A percentile compares a stretch with the other conserved stretches of the same genome.
phyloP scores from a whole-genome alignment of 2,888 invertebrate genomes.

The Oasisia sp. region DNA sequence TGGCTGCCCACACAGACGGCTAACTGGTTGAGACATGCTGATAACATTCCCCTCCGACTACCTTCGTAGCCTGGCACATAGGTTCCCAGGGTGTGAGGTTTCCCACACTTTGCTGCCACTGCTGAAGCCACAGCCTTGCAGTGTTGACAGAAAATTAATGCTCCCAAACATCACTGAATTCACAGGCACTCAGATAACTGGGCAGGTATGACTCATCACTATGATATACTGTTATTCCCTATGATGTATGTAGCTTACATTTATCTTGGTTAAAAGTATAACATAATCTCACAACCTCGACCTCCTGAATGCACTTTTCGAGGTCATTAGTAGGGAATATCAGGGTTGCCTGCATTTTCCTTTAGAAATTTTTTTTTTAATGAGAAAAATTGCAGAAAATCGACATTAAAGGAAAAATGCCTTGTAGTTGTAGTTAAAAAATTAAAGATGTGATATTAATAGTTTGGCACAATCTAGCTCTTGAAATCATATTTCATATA shows the following conservation, averaged over 20 bases:
- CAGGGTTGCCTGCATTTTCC: too few relatives aligned
- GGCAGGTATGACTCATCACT: not conserved
- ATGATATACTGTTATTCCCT: not conserved
- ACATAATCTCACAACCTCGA: not conserved
- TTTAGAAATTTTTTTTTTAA: too few relatives aligned
- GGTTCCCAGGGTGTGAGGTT: slow-evolving; percentile 11
- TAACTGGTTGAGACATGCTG: not conserved
- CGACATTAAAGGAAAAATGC: too few relatives aligned
- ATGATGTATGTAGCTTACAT: not conserved
- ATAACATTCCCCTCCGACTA: not conserved
- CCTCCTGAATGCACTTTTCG: too few relatives aligned
- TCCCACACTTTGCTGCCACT: slow-evolving; percentile 3
- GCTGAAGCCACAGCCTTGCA: not conserved
- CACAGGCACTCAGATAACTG: slow-evolving; percentile 5
- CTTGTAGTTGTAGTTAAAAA: too few relatives aligned
- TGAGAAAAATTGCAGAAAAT: too few relatives aligned
- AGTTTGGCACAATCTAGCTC: too few relatives aligned
- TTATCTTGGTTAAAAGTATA: not conserved
- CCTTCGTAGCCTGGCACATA: not conserved
- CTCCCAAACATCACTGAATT: not conserved
- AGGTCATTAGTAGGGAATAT: too few relatives aligned
- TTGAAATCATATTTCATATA: too few relatives aligned
- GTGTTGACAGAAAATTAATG: slow-evolving; percentile 13
- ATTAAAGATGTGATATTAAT: too few relatives aligned
- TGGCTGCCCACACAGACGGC: not conserved